Evolutionary conservation across 2,797 vertebrate genomes (phyloP).

Genomic region (Sebastes flavidus): DNA sequence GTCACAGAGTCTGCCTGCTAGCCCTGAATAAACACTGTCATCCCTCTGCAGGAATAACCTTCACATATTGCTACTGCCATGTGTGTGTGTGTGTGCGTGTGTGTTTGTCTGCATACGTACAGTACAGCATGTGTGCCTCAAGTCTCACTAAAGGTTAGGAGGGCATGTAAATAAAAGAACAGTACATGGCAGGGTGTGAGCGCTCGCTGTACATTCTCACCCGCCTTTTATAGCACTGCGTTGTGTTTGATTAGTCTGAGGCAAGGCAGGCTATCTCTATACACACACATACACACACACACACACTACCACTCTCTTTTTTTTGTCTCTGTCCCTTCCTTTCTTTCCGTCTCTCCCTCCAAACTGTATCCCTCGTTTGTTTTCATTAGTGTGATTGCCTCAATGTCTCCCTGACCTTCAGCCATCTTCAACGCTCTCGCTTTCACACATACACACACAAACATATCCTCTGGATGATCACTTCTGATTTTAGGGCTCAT

Average conservation of each 20-base stretch:
- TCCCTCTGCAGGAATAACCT: conserved; percentile 78
- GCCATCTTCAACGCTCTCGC: conserved; percentile 58
- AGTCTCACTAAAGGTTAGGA: conserved; percentile 66
- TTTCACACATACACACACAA: conserved; percentile 14
- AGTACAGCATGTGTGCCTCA: conserved; percentile 20
- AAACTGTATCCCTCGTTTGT: conserved; percentile 81
- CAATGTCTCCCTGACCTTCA: conserved; percentile 85
- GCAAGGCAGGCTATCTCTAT: conserved; percentile 46
- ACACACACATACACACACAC: conserved; percentile 2
- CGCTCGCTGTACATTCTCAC: conserved; percentile 64
- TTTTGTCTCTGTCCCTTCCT: conserved; percentile 39
- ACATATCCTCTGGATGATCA: conserved; percentile 58
- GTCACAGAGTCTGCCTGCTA: conserved; percentile 73
- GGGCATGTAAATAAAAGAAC: conserved; percentile 76
- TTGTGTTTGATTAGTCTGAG: conserved; percentile 76
- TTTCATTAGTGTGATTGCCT: conserved; percentile 87
- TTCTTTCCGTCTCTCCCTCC: conserved; percentile 46
- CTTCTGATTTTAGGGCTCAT: conserved; percentile 65
- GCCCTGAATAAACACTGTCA: conserved; percentile 81
- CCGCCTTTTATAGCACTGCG: conserved; percentile 51
- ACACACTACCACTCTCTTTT: not conserved
- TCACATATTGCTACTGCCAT: conserved; percentile 73
- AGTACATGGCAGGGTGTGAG: conserved; percentile 55
- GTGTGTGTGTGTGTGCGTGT: conserved; percentile 41
- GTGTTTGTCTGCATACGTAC: conserved; percentile 17